phyloP scores from a whole-genome alignment of 1,140 invertebrate species.

The Eupristina koningsbergeri region DNA sequence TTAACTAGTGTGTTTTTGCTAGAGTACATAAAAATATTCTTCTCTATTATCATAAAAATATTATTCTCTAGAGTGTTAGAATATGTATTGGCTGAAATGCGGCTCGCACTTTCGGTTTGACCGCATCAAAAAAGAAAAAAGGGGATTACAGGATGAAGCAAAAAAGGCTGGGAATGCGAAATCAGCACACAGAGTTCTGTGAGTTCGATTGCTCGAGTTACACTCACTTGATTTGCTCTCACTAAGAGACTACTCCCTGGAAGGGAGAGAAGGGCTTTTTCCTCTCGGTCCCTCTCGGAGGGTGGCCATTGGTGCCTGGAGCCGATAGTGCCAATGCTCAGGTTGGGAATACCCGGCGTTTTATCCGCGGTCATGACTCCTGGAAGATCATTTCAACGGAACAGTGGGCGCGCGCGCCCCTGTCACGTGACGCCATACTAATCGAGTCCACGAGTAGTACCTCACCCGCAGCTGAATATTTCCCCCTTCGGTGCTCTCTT shows the following conservation, averaged over 20 bases:
- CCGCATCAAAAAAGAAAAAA: background rate
- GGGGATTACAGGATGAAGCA: background rate
- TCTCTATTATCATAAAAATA: no score
- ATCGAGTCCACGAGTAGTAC: background rate
- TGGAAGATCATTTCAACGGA: conserved; percentile 52
- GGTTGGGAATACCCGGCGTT: conserved; percentile 46
- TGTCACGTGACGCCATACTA: conserved; percentile 51
- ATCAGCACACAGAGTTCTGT: background rate
- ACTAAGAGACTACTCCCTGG: background rate
- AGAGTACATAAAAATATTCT: no score
- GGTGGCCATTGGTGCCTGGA: conserved; percentile 55
- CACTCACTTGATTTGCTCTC: conserved; percentile 14
- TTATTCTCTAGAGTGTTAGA: no score
- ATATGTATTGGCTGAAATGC: no score
- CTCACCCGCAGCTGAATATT: background rate
- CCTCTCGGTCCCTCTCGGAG: background rate
- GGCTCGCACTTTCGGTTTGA: no score
- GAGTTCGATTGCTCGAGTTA: background rate
- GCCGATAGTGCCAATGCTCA: conserved; percentile 40
- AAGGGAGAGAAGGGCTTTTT: background rate
- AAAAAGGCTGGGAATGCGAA: background rate
- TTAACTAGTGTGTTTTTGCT: no score
- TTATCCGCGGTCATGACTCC: conserved; percentile 47
- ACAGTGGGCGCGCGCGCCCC: conserved; percentile 50
- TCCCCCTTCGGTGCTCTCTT: no score